Base-by-base conservation (phyloP, 2,113 vertebrate genomes). In the Probosciger aterrimus region DNA sequence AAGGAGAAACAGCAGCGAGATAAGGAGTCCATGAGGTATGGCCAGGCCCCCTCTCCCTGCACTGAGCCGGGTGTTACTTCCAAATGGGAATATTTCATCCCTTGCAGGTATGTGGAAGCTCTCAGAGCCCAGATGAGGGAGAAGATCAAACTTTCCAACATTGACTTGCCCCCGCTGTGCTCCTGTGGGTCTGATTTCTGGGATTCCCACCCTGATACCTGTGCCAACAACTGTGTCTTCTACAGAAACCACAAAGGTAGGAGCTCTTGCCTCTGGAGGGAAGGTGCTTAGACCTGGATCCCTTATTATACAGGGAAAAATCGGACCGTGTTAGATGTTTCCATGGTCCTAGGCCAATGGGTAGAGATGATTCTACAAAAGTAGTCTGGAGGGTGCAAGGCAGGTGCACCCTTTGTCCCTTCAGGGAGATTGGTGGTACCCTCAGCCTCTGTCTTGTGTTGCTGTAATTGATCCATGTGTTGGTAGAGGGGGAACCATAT, bases 201-300 rank as follows among this genome's bases (percentile, higher is more conserved):
- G 99, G 99, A 99, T 82, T 98, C 98, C 23, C 99, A 99, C 88
- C 99, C 99, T 0, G 98, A 99, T 59, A 99, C 98, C 60, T 99
- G 99, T 5, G 99, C 99, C 47, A 99, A 99, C 97, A 99, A 99
- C 97, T 99, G 99, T 5, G 22, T 98, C 80, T 99, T 99, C 97
- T 98, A 99, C 98, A 98, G 98, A 96, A 99, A 99, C 80, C 98
- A 98, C 64, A 98, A 96, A 99, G 99, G 98, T 99, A 96, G 78
- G 96, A 68, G 60, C 41, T 55, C 8, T 57, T 12, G 23, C 64
- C 79, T 81, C 14, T 18, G n/a, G 14, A 22, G 28, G 18, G 14
- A 62, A 65, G 33, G 23, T 8, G 1, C 9, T 55, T 24, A 16
- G 14, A 11, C 43, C 67, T 7, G 6, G 15, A 23, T 30, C 57